Evolutionary conservation across 2,888 invertebrate genomes (phyloP).

Genomic region (Drosophila buzzatii): DNA sequence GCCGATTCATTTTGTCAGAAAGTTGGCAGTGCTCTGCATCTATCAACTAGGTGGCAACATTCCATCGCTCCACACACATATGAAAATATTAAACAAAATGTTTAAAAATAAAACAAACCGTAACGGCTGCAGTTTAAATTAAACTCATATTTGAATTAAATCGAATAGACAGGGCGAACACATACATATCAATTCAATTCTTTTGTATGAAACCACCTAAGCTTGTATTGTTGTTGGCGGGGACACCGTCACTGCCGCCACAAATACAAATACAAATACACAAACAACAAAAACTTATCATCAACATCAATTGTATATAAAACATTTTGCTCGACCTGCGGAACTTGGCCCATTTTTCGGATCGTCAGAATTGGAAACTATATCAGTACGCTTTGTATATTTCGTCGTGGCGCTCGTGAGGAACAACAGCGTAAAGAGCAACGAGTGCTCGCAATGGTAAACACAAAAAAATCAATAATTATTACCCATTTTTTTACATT

Average conservation of each 20-base stretch:
- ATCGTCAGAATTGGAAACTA: constrained; percentile 80
- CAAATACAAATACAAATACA: constrained; percentile 51
- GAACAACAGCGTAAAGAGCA: constrained; percentile 71
- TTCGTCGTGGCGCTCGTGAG: constrained; percentile 84
- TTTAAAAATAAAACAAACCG: constrained; percentile 71
- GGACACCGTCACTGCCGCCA: constrained; percentile 34
- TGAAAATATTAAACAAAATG: constrained; percentile 53
- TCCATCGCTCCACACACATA: constrained; percentile 48
- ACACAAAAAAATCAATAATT: constrained; percentile 68
- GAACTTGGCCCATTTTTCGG: constrained; percentile 71
- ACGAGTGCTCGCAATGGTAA: constrained; percentile 83
- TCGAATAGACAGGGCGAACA: constrained; percentile 10
- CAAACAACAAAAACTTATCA: constrained; percentile 46
- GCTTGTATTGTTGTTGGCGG: constrained; percentile 37
- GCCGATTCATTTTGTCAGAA: constrained; percentile 25
- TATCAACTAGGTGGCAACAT: constrained; percentile 41
- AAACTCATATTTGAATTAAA: constrained; percentile 40
- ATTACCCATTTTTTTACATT: constrained; percentile 42
- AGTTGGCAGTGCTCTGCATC: constrained; percentile 33
- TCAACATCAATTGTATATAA: constrained; percentile 58
- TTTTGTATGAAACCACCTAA: constrained; percentile 41
- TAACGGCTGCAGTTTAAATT: constrained; percentile 57
- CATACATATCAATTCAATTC: constrained; percentile 47
- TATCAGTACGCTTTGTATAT: constrained; percentile 82
- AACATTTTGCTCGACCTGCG: constrained; percentile 56